Evolutionary conservation across 2,888 invertebrate species (phyloP), one percentile per base, ranked within the genome.

Genomic region (Acleris emargana): DNA sequence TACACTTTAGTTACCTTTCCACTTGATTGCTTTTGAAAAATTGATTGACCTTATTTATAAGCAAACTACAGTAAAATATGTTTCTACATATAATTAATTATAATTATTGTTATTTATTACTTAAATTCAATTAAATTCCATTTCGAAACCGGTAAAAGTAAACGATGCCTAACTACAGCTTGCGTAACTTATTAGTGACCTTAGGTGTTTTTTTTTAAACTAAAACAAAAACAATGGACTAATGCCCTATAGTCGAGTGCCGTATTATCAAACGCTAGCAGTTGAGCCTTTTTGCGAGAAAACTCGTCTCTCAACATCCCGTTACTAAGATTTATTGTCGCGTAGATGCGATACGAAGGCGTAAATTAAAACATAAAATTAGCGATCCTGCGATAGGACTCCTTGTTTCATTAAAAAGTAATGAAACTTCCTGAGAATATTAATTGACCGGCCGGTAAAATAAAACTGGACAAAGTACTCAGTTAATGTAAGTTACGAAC

Each of bases 341-440:
- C 74, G 71, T 75, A 76, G 78, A 78, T 79, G 73, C 71, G 71
- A 74, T 72, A 72, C 68, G 71, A 68, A 79, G 75, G 82, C 78
- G 83, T 80, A 81, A 86, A 87, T 86, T 86, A 84, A 84, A 85
- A 86, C 84, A 81, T 83, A 83, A 85, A 87, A 86, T 85, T 85
- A 83, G 85, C 79, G 85, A 87, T 86, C 78, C 74, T 68, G 73
- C 80, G 87, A 87, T 87, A 87, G 68, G 74, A 79, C 75, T 78
- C 76, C 76, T 76, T 71, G 81, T 82, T 84, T 82, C 85, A 86
- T 87, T 87, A 86, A 84, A 84, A 86, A 76, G 81, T 86, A 87
- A 87, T 88, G 86, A 87, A 87, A 81, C 81, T 80, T 82, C 80
- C 76, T 75, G 76, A 73, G 81, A 80, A 80, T 83, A 86, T 86